A percentile compares a stretch with the other conserved stretches of the same genome.
Evolutionary conservation across 2,888 invertebrate genomes (phyloP).

Genomic region (Serripes groenlandicus): DNA sequence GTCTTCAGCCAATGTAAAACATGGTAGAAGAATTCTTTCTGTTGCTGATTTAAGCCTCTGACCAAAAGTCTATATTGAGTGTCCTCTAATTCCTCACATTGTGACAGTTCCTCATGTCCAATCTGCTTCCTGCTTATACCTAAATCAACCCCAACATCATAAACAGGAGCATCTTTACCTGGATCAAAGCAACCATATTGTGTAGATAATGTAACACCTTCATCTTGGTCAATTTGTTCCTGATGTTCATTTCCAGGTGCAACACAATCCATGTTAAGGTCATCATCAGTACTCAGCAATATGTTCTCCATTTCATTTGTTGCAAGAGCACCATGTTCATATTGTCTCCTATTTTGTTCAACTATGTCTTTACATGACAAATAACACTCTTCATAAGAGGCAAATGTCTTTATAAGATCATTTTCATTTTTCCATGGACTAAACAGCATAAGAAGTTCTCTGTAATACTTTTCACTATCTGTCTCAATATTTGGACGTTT

Average conservation of each 20-base stretch:
- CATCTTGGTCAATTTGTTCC: not conserved
- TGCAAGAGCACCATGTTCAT: not conserved
- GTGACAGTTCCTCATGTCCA: not conserved
- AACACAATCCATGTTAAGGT: not conserved
- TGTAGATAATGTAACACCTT: not conserved
- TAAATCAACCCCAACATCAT: constrained; percentile 29
- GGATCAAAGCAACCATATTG: constrained; percentile 3
- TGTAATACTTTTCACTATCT: not conserved
- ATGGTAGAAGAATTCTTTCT: constrained; percentile 54
- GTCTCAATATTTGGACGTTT: not conserved
- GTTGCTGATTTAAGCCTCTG: constrained; percentile 42
- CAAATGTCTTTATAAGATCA: not conserved
- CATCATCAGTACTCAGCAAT: not conserved
- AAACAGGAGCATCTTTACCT: not conserved
- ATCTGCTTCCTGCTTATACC: constrained; percentile 37
- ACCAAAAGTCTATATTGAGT: constrained; percentile 44
- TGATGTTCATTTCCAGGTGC: not conserved
- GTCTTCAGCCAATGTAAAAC: constrained; percentile 48
- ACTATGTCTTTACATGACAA: not conserved
- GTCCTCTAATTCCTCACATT: constrained; percentile 17
- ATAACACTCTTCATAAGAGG: not conserved
- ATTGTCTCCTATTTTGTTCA: not conserved
- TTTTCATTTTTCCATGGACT: constrained; percentile 1
- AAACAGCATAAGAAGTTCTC: constrained; percentile 11
- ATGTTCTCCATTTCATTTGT: not conserved